Base-by-base conservation (phyloP, 2,797 vertebrate species). In the Cichlasoma orientale region DNA sequence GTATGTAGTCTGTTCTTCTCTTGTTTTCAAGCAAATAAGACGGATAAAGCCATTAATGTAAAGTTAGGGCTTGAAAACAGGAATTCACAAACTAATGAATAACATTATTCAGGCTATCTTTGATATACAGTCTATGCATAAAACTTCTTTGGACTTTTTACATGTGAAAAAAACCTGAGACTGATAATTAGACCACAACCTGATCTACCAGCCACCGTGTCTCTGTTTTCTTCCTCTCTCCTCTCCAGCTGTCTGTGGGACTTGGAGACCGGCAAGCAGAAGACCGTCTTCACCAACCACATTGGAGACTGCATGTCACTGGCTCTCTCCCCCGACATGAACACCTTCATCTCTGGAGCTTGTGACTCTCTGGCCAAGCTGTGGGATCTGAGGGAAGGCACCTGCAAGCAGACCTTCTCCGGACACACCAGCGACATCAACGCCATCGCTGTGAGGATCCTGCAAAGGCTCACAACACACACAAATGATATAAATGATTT, bases 371-470 rank as follows among this genome's bases (percentile, higher is more conserved):
- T 95, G 80, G 97, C 98, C 93, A 99, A 99, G 92, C 96, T 99
- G 80, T 99, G 98, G 98, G 98, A 99, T 0, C 77, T 99, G 80
- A 95, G 98, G 72, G 97, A 98, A 27, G 97, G 96, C 0, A 52
- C 91, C 63, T 99, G 98, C 93, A 97, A 97, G 56, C 98, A 99
- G 94, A 99, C 97, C 11, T 99, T 99, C 94, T 93, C 86, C 0
- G 98, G 98, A 29, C 98, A 99, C 0, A 97, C 98, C 78, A 98
- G 97, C 0, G 98, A 99, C 91, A 97, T 99, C 95, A 99, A 99
- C 0, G 97, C 98, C 85, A 99, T 99, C 89, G 52, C 91, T 0
- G 98, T 99, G 93, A 38, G 97, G 89, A 29, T 1, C n/a, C 3
- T 7, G 18, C 59, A 5, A 2, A 41, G 16, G 27, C 18, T 18